Conservation (phyloP, 2,888 invertebrate species). For the Xestia ashworthii region DNA sequence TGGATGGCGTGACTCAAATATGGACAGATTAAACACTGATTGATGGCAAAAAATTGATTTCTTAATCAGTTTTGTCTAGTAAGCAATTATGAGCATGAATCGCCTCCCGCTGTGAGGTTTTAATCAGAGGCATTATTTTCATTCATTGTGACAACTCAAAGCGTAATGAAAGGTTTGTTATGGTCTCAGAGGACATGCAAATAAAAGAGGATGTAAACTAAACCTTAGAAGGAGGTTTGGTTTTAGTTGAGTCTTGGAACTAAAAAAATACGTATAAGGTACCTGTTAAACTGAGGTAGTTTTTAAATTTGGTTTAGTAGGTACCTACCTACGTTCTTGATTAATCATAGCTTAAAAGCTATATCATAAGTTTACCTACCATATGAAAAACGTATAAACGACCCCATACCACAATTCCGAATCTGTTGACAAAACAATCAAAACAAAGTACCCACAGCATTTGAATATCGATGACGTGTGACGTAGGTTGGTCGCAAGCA, state of each 20-base stretch:
- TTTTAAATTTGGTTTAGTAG: not conserved
- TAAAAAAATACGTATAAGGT: not conserved
- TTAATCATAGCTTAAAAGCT: not conserved
- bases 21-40: not conserved
- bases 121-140: not conserved
- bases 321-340: not conserved
- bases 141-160: not conserved
- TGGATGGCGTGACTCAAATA: conserved; percentile 34
- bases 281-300: not conserved
- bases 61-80: conserved; percentile 10
- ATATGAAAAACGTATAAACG: not conserved
- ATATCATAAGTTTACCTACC: not conserved
- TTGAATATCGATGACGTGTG: conserved; percentile 64
- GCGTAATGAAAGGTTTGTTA: not conserved
- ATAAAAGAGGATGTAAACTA: not conserved
- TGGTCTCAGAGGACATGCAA: not conserved
- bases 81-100: conserved; percentile 34
- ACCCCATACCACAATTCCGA: conserved; percentile 17
- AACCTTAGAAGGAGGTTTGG: not conserved
- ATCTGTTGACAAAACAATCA: conserved; percentile 63
- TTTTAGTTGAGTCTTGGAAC: not conserved
- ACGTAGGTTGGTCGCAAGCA: conserved; percentile 53
- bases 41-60: conserved; percentile 9
- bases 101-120: not conserved
- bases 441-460: conserved; percentile 60